phyloP scores from a whole-genome alignment of 2,113 vertebrate species.

The Lepus europaeus region DNA sequence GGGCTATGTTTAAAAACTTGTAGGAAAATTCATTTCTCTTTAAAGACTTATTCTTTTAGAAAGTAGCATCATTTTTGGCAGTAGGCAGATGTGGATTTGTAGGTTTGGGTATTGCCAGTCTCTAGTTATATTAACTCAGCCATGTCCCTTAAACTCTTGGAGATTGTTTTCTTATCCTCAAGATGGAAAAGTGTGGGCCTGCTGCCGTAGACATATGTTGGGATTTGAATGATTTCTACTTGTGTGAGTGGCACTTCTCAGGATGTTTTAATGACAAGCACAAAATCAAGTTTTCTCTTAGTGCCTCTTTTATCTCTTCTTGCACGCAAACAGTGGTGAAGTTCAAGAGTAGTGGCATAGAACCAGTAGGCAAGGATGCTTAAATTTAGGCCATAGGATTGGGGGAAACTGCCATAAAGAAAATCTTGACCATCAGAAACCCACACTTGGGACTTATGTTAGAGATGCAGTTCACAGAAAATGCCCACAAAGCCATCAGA shows the following conservation, averaged over 20 bases:
- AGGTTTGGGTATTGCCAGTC: not conserved
- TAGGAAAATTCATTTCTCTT: not conserved
- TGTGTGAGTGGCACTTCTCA: not conserved
- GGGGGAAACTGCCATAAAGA: not conserved
- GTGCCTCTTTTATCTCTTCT: not conserved
- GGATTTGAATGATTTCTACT: not conserved
- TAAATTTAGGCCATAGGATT: not conserved
- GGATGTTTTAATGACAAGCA: not conserved
- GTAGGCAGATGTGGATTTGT: not conserved
- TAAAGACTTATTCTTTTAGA: not conserved
- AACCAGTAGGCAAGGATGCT: not conserved
- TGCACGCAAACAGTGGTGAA: not conserved
- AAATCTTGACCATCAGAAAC: not conserved
- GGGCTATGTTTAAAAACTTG: conserved; percentile 37
- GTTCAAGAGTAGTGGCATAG: not conserved
- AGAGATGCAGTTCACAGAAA: not conserved
- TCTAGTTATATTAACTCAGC: not conserved
- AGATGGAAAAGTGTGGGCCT: not conserved
- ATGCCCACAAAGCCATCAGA: not conserved
- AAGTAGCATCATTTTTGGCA: not conserved
- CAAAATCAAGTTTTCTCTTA: not conserved
- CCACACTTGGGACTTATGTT: not conserved
- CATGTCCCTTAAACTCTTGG: not conserved
- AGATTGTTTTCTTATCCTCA: not conserved
- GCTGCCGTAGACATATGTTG: not conserved